phyloP scores from a whole-genome alignment of 2,113 vertebrate genomes.

The Cervus canadensis region DNA sequence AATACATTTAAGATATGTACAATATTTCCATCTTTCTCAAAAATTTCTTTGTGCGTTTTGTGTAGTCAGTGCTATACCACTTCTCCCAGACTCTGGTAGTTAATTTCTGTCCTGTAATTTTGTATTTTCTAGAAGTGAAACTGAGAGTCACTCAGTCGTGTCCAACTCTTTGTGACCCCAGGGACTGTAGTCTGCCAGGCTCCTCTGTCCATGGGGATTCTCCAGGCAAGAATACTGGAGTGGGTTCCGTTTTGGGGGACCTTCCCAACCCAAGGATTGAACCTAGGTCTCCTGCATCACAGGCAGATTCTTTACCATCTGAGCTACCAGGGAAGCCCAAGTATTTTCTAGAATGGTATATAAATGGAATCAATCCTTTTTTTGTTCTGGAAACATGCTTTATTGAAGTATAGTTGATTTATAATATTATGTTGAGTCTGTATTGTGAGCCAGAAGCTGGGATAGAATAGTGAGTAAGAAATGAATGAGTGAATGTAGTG shows the following conservation, averaged over 20 bases:
- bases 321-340: neutral
- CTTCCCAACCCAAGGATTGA: neutral
- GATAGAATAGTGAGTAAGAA: neutral
- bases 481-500: neutral
- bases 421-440: neutral
- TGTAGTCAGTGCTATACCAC: neutral
- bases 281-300: neutral
- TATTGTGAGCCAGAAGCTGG: neutral
- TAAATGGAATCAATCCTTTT: neutral
- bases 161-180: neutral
- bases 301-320: neutral
- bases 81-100: neutral
- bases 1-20: neutral
- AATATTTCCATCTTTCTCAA: neutral
- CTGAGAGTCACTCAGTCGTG: neutral
- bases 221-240: neutral
- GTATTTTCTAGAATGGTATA: neutral
- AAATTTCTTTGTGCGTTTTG: neutral
- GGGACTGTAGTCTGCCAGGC: neutral
- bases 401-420: neutral
- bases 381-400: neutral
- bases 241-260: neutral
- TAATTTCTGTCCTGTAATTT: constrained; percentile 11
- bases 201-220: neutral
- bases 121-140: neutral